Percentiles rank a stretch among this genome's conserved stretches.
Conservation (phyloP, 2,888 invertebrate species). For the Mystacides longicornis region DNA sequence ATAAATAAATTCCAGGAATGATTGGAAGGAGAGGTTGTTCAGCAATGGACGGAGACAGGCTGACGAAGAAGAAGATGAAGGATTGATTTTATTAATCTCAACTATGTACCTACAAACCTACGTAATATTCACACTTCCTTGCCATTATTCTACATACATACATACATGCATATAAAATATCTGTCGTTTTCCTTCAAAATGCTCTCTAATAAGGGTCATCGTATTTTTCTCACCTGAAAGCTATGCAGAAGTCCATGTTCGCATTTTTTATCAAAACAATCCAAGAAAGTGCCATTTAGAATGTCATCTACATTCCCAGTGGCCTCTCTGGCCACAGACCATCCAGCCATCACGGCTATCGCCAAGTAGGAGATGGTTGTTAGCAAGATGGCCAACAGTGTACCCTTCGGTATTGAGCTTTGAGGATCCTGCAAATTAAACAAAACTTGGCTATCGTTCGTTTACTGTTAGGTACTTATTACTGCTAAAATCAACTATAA, state of each 20-base stretch:
- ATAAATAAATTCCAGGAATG: no score
- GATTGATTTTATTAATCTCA: no score
- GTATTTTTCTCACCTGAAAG: slow-evolving; percentile 55
- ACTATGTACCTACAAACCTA: no score
- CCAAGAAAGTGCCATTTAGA: slow-evolving; percentile 47
- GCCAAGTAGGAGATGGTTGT: slow-evolving; percentile 81
- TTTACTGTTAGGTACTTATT: no score
- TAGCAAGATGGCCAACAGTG: slow-evolving; percentile 79
- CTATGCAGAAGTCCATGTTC: slow-evolving; percentile 69
- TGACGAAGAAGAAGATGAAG: no score
- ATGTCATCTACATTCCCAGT: slow-evolving; percentile 59
- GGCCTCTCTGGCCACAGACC: slow-evolving; percentile 71
- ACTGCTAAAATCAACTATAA: no score
- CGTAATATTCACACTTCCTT: no score
- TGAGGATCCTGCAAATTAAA: slow-evolving; percentile 80
- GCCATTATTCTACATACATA: no score
- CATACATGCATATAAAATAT: background rate
- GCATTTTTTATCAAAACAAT: slow-evolving; percentile 51
- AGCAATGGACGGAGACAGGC: no score
- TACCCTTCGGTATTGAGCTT: slow-evolving; percentile 86
- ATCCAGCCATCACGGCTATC: slow-evolving; percentile 74
- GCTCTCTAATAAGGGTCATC: no score
- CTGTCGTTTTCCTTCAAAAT: background rate
- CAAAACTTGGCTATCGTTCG: slow-evolving; percentile 2
- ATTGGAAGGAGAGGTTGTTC: no score